Conservation (phyloP, 2,113 vertebrate species). For the Nothoprocta pentlandii region DNA sequence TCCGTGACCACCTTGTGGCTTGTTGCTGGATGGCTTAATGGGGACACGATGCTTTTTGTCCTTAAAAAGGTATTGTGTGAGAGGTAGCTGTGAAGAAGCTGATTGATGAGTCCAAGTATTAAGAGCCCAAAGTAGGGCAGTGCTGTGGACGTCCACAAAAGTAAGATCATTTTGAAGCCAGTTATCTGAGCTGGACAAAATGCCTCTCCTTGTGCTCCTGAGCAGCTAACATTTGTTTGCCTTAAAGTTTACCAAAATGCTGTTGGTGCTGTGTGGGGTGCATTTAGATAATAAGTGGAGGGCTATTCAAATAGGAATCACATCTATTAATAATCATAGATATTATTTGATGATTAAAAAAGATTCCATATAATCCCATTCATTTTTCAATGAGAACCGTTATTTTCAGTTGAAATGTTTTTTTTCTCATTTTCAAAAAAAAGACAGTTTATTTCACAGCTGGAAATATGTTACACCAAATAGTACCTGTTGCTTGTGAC, state of each 20-base stretch:
- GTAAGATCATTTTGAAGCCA: background rate
- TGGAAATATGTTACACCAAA: conserved; percentile 38
- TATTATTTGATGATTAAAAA: background rate
- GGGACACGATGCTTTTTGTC: background rate
- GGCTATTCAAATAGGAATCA: background rate
- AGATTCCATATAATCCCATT: background rate
- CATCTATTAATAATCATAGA: background rate
- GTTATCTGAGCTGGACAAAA: background rate
- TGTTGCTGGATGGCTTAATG: background rate
- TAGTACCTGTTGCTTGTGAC: background rate
- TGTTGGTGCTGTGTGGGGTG: background rate
- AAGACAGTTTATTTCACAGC: conserved; percentile 44
- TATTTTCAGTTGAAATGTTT: background rate
- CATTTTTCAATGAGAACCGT: background rate
- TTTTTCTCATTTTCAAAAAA: background rate
- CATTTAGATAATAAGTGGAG: background rate
- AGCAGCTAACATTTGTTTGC: background rate
- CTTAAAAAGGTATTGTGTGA: background rate
- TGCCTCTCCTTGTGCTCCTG: background rate
- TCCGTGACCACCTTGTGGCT: background rate
- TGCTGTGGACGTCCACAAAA: background rate
- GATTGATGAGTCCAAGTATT: background rate
- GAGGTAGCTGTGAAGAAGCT: background rate
- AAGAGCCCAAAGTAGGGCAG: background rate
- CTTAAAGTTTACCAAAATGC: background rate